These are phyloP conservation scores for Litocranius walleri DNA, from an alignment of 2,113 vertebrate species.

Conservation along the genomic window DNA sequence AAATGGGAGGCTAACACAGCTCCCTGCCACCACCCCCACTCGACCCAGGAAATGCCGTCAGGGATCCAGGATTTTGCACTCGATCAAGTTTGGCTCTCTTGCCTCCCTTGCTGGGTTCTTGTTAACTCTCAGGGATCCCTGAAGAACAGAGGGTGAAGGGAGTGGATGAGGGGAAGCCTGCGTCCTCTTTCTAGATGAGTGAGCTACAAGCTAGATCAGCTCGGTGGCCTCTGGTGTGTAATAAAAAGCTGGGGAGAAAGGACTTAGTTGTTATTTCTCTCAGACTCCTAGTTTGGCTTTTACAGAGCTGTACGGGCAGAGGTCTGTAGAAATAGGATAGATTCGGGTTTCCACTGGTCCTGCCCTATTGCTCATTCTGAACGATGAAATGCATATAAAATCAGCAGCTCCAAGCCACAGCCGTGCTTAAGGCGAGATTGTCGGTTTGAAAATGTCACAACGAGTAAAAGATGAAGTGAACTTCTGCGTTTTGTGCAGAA, in stretches of 20 bases:
- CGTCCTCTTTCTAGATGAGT: neutral
- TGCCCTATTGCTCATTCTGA: neutral
- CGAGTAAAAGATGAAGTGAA: neutral
- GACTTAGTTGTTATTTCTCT: neutral
- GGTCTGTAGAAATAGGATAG: conserved; percentile 6
- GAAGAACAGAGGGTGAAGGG: neutral
- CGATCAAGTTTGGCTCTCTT: neutral
- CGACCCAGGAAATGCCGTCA: rapidly evolving
- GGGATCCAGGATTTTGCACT: neutral
- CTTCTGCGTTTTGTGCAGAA: neutral
- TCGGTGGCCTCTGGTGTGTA: neutral
- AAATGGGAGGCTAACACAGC: neutral
- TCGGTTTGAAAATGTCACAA: conserved; percentile 26
- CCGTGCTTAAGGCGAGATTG: neutral
- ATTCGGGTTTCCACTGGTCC: conserved; percentile 1
- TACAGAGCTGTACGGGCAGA: neutral
- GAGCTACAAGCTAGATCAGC: neutral
- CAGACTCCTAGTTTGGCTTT: neutral
- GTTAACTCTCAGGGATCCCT: neutral
- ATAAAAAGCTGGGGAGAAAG: neutral
- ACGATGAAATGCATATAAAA: conserved; percentile 8
- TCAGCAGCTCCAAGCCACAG: conserved; percentile 22
- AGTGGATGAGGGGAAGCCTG: neutral
- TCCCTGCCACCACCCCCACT: too few species aligned
- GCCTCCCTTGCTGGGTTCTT: neutral